These are phyloP conservation scores for Ornithoptera priamus DNA, from an alignment of 2,888 invertebrate genomes.

Conservation along the genomic window DNA sequence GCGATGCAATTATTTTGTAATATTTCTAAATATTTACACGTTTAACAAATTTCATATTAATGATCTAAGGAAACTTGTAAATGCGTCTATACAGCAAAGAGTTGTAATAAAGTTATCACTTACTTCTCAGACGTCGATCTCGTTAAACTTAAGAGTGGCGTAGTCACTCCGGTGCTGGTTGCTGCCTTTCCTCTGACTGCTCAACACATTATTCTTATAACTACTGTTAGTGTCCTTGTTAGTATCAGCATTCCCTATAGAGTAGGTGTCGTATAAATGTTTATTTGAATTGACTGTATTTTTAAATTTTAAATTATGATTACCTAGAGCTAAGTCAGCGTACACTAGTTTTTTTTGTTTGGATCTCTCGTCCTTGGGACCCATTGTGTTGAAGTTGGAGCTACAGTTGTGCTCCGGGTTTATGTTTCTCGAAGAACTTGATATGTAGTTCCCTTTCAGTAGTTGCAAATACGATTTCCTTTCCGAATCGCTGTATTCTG, in stretches of 20 bases:
- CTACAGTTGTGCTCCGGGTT: constrained; percentile 60
- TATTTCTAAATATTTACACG: too few species aligned
- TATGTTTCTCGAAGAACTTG: constrained; percentile 71
- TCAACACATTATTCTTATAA: constrained; percentile 62
- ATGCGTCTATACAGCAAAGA: too few species aligned
- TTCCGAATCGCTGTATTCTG: constrained; percentile 69
- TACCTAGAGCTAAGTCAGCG: constrained; percentile 77
- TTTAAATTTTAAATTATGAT: constrained; percentile 79
- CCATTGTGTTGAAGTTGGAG: constrained; percentile 61
- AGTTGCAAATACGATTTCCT: constrained; percentile 71
- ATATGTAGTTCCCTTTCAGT: constrained; percentile 75
- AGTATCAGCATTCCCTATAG: constrained; percentile 66
- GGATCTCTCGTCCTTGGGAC: constrained; percentile 68
- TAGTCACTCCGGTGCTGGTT: constrained; percentile 70
- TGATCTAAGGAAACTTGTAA: too few species aligned
- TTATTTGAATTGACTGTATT: constrained; percentile 80
- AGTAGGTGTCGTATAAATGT: constrained; percentile 76
- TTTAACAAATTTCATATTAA: too few species aligned
- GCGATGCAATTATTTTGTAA: too few species aligned
- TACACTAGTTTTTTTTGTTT: constrained; percentile 77
- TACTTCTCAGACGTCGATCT: constrained; percentile 77
- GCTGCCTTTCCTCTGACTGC: constrained; percentile 56
- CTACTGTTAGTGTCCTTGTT: constrained; percentile 66
- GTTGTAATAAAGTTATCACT: constrained; percentile 39
- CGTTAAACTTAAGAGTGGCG: constrained; percentile 76